A percentile compares a stretch with the other conserved stretches of the same genome.
Conservation (phyloP, 2,113 vertebrate genomes). For the Myxocyprinus asiaticus region DNA sequence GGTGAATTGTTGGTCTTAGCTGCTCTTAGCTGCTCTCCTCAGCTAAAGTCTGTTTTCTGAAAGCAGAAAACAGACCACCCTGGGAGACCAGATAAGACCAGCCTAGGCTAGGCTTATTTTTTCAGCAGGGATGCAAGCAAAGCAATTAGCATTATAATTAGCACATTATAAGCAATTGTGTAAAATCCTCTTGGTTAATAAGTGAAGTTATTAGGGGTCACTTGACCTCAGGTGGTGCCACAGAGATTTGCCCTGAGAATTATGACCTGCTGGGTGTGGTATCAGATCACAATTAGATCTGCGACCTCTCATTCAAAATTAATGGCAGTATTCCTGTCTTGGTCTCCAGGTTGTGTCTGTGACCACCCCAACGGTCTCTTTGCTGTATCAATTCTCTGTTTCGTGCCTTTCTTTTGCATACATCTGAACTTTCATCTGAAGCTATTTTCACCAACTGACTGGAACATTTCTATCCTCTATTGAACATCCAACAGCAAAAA, state of each 20-base stretch:
- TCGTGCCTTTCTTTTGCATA: background rate
- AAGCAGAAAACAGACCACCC: no score
- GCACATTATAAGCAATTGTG: background rate
- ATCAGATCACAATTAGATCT: slow-evolving; percentile 58
- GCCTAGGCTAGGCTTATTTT: no score
- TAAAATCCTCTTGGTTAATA: background rate
- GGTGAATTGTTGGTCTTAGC: no score
- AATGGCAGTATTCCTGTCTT: slow-evolving; percentile 65
- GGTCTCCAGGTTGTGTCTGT: slow-evolving; percentile 56
- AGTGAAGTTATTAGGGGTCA: slow-evolving; percentile 15
- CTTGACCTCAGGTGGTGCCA: slow-evolving; percentile 32
- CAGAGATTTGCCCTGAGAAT: slow-evolving; percentile 19
- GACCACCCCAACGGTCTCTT: slow-evolving; percentile 17
- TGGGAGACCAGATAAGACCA: no score
- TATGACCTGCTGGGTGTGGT: slow-evolving; percentile 3
- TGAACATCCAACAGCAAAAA: slow-evolving; percentile 24
- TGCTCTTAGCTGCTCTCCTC: no score
- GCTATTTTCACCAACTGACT: slow-evolving; percentile 23
- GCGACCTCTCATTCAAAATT: slow-evolving; percentile 72
- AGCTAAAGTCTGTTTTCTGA: no score
- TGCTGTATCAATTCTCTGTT: slow-evolving; percentile 11
- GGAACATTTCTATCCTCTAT: slow-evolving; percentile 12
- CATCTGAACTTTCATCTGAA: slow-evolving; percentile 22
- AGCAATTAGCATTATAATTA: background rate
- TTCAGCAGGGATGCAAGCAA: no score